phyloP scores from a whole-genome alignment of 1,140 invertebrate species.

The Scylla paramamosain region DNA sequence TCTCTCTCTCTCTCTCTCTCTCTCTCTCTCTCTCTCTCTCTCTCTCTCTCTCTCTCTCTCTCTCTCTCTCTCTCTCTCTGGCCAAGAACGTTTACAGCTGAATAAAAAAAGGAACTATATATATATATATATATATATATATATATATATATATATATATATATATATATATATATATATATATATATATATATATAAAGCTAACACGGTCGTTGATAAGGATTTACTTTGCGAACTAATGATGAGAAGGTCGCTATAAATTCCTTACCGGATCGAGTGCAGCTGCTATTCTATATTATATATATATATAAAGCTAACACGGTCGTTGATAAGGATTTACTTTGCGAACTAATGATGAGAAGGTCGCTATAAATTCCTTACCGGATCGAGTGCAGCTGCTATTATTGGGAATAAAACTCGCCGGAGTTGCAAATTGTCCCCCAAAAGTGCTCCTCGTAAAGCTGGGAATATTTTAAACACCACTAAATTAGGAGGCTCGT shows the following conservation, averaged over 20 bases:
- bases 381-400: not conserved
- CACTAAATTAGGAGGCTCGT: not conserved
- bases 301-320: not conserved
- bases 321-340: not conserved
- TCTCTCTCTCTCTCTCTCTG: not conserved
- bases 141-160: too few species aligned
- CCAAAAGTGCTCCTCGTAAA: not conserved
- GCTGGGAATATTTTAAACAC: not conserved
- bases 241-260: not conserved
- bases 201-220: not conserved
- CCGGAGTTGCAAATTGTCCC: not conserved
- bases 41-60: not conserved
- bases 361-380: not conserved
- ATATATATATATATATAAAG: too few species aligned
- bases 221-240: not conserved
- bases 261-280: not conserved
- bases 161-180: too few species aligned
- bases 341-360: not conserved
- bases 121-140: too few species aligned
- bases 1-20: conserved; percentile 20
- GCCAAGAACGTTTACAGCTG: not conserved
- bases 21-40: not conserved
- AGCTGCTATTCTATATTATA: too few species aligned
- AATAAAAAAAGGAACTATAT: not conserved
- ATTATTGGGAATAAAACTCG: not conserved